Percentiles rank a stretch among this genome's conserved stretches.
These are phyloP conservation scores for Motacilla tschutschensis DNA, from an alignment of 2,113 vertebrate species.

Conservation along the genomic window DNA sequence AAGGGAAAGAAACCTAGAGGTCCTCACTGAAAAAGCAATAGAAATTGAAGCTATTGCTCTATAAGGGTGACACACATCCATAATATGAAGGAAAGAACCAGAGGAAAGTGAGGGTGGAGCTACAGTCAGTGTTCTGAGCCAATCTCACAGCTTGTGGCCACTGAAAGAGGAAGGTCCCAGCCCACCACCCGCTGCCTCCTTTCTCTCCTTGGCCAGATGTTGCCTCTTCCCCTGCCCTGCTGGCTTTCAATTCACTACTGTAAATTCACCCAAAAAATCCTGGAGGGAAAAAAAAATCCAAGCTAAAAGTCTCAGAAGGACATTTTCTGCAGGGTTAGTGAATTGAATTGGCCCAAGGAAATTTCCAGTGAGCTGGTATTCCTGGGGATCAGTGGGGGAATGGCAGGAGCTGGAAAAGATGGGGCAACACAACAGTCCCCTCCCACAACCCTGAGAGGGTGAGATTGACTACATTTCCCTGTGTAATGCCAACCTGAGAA, in stretches of 20 bases:
- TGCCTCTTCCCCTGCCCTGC: neutral
- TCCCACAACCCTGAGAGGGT: neutral
- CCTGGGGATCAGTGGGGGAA: neutral
- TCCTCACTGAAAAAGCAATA: neutral
- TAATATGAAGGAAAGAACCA: neutral
- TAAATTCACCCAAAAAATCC: neutral
- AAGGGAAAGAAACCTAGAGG: neutral
- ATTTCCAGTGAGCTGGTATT: neutral
- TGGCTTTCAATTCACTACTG: neutral
- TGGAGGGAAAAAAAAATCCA: neutral
- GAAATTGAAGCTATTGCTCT: neutral
- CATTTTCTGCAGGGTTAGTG: neutral
- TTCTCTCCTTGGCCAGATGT: neutral
- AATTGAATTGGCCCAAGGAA: neutral
- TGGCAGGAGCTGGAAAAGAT: neutral
- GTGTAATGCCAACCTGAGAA: neutral
- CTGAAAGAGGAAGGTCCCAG: neutral
- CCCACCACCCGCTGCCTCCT: rapidly evolving
- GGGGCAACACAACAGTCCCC: rapidly evolving
- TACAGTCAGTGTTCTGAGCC: neutral
- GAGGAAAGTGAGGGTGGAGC: neutral
- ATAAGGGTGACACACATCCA: neutral
- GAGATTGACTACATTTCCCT: neutral
- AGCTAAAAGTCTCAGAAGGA: neutral
- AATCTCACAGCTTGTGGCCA: neutral